A percentile compares a stretch with the other conserved stretches of the same genome.
Conservation (phyloP, 2,888 invertebrate species). For the Calliopum simillimum region DNA sequence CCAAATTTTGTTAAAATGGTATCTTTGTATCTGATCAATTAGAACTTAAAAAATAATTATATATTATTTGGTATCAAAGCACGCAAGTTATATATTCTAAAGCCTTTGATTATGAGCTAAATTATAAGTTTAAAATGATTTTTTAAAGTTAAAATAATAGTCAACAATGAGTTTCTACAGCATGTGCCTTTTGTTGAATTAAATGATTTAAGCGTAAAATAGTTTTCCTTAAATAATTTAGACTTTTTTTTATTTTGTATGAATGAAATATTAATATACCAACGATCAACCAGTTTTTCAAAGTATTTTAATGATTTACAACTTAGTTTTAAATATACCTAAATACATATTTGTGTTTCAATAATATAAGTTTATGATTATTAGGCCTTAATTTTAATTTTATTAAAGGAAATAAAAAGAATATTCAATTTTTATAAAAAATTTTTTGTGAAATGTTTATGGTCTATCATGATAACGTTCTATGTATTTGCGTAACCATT, state of each 20-base stretch:
- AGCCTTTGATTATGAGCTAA: too few species aligned
- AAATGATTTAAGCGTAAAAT: conserved; percentile 14
- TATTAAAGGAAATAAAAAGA: conserved; percentile 24
- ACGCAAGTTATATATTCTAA: too few species aligned
- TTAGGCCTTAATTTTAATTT: background rate
- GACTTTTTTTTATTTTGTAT: background rate
- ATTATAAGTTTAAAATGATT: too few species aligned
- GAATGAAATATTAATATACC: conserved; percentile 16
- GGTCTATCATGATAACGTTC: conserved; percentile 45
- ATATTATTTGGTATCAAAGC: too few species aligned
- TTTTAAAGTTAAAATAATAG: background rate
- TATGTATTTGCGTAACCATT: conserved; percentile 59
- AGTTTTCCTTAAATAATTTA: background rate
- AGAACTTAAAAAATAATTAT: too few species aligned
- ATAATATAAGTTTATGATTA: background rate
- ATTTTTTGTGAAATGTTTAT: conserved; percentile 1
- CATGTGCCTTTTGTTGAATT: conserved; percentile 32
- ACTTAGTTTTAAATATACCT: background rate
- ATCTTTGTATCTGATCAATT: too few species aligned
- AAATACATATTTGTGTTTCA: conserved; percentile 13
- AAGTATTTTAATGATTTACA: conserved; percentile 22
- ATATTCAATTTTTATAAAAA: conserved; percentile 11
- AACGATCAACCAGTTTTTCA: conserved; percentile 27
- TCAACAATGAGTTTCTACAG: conserved; percentile 25
- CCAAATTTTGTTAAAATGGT: too few species aligned